Evolutionary conservation across 2,797 vertebrate genomes (phyloP).

Genomic region (Dipus sagitta): DNA sequence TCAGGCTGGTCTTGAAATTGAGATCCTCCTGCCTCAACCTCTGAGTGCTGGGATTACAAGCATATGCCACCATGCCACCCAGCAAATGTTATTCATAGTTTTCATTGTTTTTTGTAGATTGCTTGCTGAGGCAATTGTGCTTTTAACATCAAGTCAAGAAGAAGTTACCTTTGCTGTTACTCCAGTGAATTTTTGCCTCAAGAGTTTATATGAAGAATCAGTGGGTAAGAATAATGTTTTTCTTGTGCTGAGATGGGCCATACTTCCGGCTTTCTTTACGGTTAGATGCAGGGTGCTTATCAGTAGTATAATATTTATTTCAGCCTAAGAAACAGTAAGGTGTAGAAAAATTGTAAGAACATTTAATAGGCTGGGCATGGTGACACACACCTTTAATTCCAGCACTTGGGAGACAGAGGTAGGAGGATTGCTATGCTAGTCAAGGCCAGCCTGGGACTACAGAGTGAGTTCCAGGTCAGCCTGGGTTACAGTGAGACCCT

Average conservation of each 20-base stretch:
- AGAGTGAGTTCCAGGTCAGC: too few relatives aligned
- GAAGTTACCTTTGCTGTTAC: constrained; percentile 94
- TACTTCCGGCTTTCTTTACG: constrained; percentile 30
- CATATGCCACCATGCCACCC: not conserved
- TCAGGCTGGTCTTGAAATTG: too few relatives aligned
- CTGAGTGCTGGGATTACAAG: not conserved
- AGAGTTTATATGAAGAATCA: constrained; percentile 90
- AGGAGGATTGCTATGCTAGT: too few relatives aligned
- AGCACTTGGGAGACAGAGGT: too few relatives aligned
- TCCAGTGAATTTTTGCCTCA: constrained; percentile 91
- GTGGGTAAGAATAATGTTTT: constrained; percentile 87
- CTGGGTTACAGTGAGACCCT: too few relatives aligned
- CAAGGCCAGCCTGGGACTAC: too few relatives aligned
- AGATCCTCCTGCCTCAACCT: too few relatives aligned
- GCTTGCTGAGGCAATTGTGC: constrained; percentile 91
- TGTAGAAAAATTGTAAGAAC: not conserved
- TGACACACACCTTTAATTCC: too few relatives aligned
- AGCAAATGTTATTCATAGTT: constrained; percentile 6
- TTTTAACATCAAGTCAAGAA: constrained; percentile 94
- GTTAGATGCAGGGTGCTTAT: not conserved
- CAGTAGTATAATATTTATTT: constrained; percentile 4
- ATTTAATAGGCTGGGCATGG: too few relatives aligned
- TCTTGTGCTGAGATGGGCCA: not conserved
- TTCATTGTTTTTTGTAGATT: constrained; percentile 88
- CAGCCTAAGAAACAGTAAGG: constrained; percentile 29